Base-by-base conservation (phyloP, 2,113 vertebrate genomes). In the Nesogale talazaci region DNA sequence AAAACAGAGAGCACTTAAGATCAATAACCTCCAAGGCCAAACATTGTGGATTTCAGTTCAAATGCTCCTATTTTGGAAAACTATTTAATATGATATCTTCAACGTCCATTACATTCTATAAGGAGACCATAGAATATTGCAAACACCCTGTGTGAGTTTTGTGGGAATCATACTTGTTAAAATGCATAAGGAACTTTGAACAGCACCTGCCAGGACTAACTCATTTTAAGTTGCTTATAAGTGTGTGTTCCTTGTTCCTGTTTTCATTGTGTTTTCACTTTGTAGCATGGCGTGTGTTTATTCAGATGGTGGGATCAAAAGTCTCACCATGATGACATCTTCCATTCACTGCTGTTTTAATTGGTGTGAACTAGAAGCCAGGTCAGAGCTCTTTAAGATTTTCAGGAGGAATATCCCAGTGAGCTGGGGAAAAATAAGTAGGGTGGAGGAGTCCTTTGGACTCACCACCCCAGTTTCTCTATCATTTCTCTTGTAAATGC, bases 401-500 rank as follows among this genome's bases (percentile, higher is more conserved):
- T 86, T 29, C 0, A 27, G 77, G 78, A 67, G 92, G 23, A 12
- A 6, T 95, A 93, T 96, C 25, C 65, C 74, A 57, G 67, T 57
- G 75, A 38, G 46, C 14, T 90, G 10, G 3, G 76, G 67, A 95
- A 94, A 31, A 96, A 75, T 70, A 25, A 67, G 9, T 94, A 65
- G 96, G 80, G 36, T 46, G 92, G 70, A 96, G 84, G 46, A 93
- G 83, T 80, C 80, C 63, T 38, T 9, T 79, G 46, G 79, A 93
- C 0, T 17, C 31, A 15, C 46, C 34, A 93, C 74, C 15, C 42
- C 20, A 96, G 34, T 29, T 31, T 52, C 86, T 20, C 16, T 16
- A 77, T 46, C 81, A 83, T 72, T 16, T 95, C 76, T 95, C 96
- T 74, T 84, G 16, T 89, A 95, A 95, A 92, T 92, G 52, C 23